These are phyloP conservation scores for Ethmia dodecea DNA, from an alignment of 2,888 invertebrate genomes.

Conservation along the genomic window DNA sequence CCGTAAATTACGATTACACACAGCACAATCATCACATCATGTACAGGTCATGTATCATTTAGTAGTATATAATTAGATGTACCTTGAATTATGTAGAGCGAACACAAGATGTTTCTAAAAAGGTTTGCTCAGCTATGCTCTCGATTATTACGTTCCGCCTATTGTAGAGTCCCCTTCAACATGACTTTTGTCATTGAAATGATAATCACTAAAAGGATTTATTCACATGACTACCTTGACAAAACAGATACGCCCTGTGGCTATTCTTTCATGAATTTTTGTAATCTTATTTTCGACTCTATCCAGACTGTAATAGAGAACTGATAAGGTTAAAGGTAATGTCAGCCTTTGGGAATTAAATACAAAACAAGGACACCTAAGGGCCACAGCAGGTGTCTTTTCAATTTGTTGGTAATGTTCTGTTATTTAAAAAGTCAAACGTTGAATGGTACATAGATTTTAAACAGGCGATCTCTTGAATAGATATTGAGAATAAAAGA, in stretches of 20 bases:
- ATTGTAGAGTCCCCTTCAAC: slow-evolving; percentile 54
- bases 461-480: not conserved
- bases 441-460: no score
- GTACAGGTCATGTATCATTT: no score
- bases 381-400: slow-evolving; percentile 65
- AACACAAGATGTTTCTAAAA: no score
- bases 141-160: slow-evolving; percentile 11
- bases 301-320: no score
- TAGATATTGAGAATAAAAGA: no score
- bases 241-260: slow-evolving; percentile 75
- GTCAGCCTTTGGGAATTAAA: slow-evolving; percentile 26
- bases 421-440: slow-evolving; percentile 41
- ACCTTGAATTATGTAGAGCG: no score
- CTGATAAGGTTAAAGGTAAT: no score
- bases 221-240: slow-evolving; percentile 68
- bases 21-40: no score
- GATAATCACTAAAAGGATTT: slow-evolving; percentile 73
- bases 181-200: slow-evolving; percentile 73
- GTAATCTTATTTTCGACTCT: slow-evolving; percentile 16
- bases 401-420: slow-evolving; percentile 55
- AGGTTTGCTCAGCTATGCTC: no score
- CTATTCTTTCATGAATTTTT: slow-evolving; percentile 32
- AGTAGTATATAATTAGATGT: no score
- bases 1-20: no score
- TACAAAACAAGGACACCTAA: slow-evolving; percentile 59